Base-by-base conservation (phyloP, 2,888 invertebrate species). In the Parnassius mnemosyne region DNA sequence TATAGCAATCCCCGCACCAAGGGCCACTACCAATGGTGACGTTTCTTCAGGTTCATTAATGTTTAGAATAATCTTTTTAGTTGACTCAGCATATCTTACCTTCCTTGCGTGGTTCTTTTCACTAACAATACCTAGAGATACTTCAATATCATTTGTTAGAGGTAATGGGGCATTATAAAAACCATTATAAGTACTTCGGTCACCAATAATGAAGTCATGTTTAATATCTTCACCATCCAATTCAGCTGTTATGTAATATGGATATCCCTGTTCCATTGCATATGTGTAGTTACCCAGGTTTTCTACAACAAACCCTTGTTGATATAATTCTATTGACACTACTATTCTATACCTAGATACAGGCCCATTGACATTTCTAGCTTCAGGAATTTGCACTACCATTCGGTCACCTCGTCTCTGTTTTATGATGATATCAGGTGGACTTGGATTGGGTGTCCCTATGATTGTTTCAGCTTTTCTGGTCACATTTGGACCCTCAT, bases 181-280 rank as follows among this genome's bases (percentile, higher is more conserved):
- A 0, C 93, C 94, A 66, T 95, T 95, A 77, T 97, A 96, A 3
- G 86, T 93, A 65, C 89, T 92, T 10, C 93, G 93, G 83, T 97
- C 95, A 7, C 98, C 98, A 53, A 98, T 94, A 0, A 93, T 89
- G 82, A 98, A 98, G 59, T 92, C 92, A 70, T 93, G 91, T 52
- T 93, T 85, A 10, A 94, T 92, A 66, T 94, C 93, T 69, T 94
- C 92, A 25, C 95, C 94, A 60, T 94, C 92, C 65, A 98, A 84
- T 81, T 97, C 96, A 0, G 96, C 97, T 9, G 97, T 93, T 43
- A 97, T 94, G 77, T 98, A 98, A 79, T 96, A 97, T 3, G 94
- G 94, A 5, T 94, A 80, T 0, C 94, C 95, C 65, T 95, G 93
- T 51, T 93, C 92, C 58, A 87, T 86, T 0, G 97, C 95, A 72